Evolutionary conservation across 2,888 invertebrate genomes (phyloP).

Genomic region (Nycteola revayana): DNA sequence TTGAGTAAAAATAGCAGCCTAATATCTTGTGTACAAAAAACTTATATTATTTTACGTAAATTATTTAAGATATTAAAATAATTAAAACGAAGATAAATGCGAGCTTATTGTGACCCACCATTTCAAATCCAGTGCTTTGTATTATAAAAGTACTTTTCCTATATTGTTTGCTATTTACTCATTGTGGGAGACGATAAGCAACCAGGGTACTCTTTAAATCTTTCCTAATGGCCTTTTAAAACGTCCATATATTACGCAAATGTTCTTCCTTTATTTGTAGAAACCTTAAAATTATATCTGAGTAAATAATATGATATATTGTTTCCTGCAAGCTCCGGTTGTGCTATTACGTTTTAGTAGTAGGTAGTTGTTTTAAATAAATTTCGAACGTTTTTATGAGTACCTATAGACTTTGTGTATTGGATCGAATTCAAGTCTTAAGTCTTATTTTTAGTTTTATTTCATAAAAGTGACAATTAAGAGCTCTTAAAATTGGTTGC

Average conservation of each 20-base stretch:
- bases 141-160: conserved; percentile 40
- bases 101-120: conserved; percentile 36
- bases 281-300: conserved; percentile 49
- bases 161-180: conserved; percentile 58
- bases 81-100: conserved; percentile 29
- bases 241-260: conserved; percentile 59
- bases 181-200: conserved; percentile 67
- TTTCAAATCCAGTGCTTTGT: conserved; percentile 41
- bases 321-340: neutral
- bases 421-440: too few species aligned
- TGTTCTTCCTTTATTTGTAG: conserved; percentile 46
- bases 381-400: too few species aligned
- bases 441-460: too few species aligned
- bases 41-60: too few species aligned
- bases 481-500: too few species aligned
- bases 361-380: too few species aligned
- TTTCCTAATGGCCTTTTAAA: conserved; percentile 72
- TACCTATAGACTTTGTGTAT: too few species aligned
- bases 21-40: too few species aligned
- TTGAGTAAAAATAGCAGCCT: too few species aligned
- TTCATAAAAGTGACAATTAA: too few species aligned
- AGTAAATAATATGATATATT: conserved; percentile 31
- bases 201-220: conserved; percentile 67
- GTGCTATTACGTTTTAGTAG: too few species aligned
- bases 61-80: too few species aligned